These are phyloP conservation scores for Drosophila recens DNA, from an alignment of 2,888 invertebrate genomes.

Conservation along the genomic window DNA sequence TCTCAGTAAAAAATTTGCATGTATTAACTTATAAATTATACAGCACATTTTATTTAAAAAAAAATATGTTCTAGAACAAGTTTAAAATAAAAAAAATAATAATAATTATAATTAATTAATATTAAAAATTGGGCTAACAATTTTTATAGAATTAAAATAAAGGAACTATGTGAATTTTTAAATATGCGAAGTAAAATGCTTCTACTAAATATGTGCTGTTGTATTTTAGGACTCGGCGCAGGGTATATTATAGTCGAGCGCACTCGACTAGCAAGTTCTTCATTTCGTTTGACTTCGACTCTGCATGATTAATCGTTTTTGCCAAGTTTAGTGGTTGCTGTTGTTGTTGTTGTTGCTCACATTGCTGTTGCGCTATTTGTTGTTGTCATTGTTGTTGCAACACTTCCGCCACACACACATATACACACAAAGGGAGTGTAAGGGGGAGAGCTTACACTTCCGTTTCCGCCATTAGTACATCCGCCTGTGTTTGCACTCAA, in stretches of 20 bases:
- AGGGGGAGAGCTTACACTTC: conserved; percentile 56
- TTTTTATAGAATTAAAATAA: too few relatives aligned
- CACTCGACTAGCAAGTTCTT: conserved; percentile 1
- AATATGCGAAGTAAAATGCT: too few relatives aligned
- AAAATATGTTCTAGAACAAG: too few relatives aligned
- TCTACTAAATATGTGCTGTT: neutral
- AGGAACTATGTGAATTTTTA: too few relatives aligned
- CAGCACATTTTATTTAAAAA: too few relatives aligned
- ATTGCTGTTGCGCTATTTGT: conserved; percentile 31
- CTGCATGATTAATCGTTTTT: conserved; percentile 58
- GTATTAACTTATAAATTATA: too few relatives aligned
- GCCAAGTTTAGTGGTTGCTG: conserved; percentile 20
- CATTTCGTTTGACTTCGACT: conserved; percentile 37
- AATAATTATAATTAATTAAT: too few relatives aligned
- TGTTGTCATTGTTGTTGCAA: conserved; percentile 54
- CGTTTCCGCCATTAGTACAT: conserved; percentile 77
- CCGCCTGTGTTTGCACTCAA: conserved; percentile 67
- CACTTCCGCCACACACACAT: conserved; percentile 36
- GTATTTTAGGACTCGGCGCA: neutral
- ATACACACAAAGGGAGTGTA: conserved; percentile 15
- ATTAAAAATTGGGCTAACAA: too few relatives aligned
- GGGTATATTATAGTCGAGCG: neutral
- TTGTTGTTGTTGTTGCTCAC: conserved; percentile 31
- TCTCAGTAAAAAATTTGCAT: too few relatives aligned
- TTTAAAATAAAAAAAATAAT: too few relatives aligned